Conservation (phyloP, 2,888 invertebrate genomes). For the Andrena marginata region DNA sequence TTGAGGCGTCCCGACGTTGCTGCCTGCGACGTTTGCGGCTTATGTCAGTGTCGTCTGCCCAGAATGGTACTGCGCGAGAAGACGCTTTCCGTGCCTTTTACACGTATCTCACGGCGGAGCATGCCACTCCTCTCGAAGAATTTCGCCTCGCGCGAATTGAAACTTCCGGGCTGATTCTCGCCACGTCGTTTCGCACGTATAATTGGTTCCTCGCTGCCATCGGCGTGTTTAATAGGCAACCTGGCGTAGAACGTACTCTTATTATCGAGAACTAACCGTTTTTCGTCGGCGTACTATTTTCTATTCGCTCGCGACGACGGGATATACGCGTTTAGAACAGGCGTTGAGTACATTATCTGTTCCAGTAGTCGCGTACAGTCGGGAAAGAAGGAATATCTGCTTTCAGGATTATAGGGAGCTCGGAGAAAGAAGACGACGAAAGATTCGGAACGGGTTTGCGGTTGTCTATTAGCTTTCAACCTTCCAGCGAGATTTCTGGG, state of each 20-base stretch:
- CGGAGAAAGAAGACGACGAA: neutral
- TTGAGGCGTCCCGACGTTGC: constrained; percentile 69
- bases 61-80: constrained; percentile 55
- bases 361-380: neutral
- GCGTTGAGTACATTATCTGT: too few relatives aligned
- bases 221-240: too few relatives aligned
- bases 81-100: constrained; percentile 47
- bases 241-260: neutral
- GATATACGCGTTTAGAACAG: too few relatives aligned
- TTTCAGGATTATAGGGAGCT: neutral
- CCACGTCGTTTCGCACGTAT: neutral
- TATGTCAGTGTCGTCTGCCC: constrained; percentile 70
- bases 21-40: constrained; percentile 64
- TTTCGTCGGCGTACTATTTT: neutral
- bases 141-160: neutral
- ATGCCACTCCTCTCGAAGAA: constrained; percentile 15
- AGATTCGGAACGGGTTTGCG: neutral
- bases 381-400: neutral
- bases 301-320: neutral
- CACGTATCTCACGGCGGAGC: constrained; percentile 16
- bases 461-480: constrained; percentile 7
- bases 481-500: constrained; percentile 14
- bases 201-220: too few relatives aligned
- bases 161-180: neutral
- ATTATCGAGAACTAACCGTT: neutral